A percentile compares a stretch with the other conserved stretches of the same genome.
Evolutionary conservation across 2,113 vertebrate species (phyloP).

Genomic region (Hydrochoerus hydrochaeris): DNA sequence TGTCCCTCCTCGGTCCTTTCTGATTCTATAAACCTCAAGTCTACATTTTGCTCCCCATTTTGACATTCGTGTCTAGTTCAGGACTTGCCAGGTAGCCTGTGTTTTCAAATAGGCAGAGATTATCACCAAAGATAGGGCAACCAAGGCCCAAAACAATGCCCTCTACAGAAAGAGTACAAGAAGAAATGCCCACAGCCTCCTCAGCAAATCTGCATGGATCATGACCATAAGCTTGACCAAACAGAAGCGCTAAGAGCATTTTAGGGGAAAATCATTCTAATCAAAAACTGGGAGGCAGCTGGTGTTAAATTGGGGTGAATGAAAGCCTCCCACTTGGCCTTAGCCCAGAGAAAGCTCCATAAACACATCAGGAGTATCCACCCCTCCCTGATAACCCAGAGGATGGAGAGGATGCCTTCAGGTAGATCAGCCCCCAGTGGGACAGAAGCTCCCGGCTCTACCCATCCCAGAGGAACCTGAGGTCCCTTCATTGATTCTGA

Average conservation of each 20-base stretch:
- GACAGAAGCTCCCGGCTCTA: background rate
- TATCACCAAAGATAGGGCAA: background rate
- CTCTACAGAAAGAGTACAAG: background rate
- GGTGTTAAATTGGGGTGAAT: background rate
- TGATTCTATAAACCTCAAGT: background rate
- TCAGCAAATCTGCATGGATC: background rate
- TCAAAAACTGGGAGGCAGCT: background rate
- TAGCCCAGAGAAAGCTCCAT: background rate
- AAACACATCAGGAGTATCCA: background rate
- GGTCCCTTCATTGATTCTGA: background rate
- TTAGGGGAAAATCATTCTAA: background rate
- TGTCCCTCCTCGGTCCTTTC: background rate
- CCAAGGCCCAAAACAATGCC: background rate
- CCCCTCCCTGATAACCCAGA: background rate
- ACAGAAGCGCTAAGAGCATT: background rate
- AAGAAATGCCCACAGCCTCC: background rate
- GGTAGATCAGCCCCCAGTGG: background rate
- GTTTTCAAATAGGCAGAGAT: background rate
- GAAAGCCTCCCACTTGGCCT: background rate
- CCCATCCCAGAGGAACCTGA: background rate
- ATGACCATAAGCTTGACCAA: background rate
- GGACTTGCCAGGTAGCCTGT: background rate
- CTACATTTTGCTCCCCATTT: background rate
- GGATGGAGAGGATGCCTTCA: background rate
- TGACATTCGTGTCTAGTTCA: background rate